Conservation (phyloP, 2,888 invertebrate genomes). For the Eremobia ochroleuca region DNA sequence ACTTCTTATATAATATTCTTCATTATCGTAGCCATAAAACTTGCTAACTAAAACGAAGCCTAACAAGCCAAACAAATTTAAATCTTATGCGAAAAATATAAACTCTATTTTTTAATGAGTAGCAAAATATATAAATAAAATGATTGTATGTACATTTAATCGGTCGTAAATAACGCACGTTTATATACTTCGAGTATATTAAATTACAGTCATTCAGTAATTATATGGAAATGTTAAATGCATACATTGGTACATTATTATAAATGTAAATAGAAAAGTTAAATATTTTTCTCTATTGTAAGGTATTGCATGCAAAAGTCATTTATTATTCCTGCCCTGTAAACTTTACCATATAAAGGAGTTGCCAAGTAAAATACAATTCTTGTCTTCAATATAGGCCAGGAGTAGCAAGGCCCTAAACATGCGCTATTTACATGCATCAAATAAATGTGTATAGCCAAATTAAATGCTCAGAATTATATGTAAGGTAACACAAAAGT, state of each 20-base stretch:
- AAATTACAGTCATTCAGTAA: slow-evolving; percentile 22
- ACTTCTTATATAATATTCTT: slow-evolving; percentile 51
- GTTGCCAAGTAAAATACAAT: not conserved
- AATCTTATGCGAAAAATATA: slow-evolving; percentile 46
- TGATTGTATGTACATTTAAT: slow-evolving; percentile 45
- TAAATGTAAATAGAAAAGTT: not conserved
- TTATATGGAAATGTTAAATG: slow-evolving; percentile 18
- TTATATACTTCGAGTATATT: slow-evolving; percentile 30
- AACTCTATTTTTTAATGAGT: slow-evolving; percentile 76
- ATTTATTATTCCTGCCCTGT: not conserved
- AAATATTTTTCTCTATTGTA: not conserved
- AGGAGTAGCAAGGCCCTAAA: not conserved
- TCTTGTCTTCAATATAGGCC: not conserved
- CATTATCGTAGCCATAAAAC: slow-evolving; percentile 58
- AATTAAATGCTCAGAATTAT: slow-evolving; percentile 68
- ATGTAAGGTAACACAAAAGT: slow-evolving; percentile 59
- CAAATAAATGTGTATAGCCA: slow-evolving; percentile 60
- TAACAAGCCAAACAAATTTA: slow-evolving; percentile 52
- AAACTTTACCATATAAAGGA: not conserved
- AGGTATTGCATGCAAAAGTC: not conserved
- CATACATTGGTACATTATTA: slow-evolving; percentile 8
- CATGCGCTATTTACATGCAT: slow-evolving; percentile 47
- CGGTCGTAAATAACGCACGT: slow-evolving; percentile 62
- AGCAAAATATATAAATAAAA: slow-evolving; percentile 60
- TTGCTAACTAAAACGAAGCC: slow-evolving; percentile 47